These are phyloP conservation scores for Xestia rhomboidea DNA, from an alignment of 2,888 invertebrate genomes.

Conservation along the genomic window DNA sequence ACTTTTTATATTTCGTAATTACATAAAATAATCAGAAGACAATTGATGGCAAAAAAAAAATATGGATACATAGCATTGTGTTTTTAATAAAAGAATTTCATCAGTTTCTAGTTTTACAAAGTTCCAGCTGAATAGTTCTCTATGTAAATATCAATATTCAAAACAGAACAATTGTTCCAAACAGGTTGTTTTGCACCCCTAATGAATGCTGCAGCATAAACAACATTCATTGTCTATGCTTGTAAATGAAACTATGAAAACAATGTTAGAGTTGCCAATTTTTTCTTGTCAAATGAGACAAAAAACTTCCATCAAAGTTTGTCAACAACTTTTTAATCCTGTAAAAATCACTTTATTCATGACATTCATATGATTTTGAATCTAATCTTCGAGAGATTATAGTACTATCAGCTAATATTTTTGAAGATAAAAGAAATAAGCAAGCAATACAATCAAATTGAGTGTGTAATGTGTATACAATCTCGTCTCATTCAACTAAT, in stretches of 20 bases:
- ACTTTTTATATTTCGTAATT: background rate
- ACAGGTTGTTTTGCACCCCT: slow-evolving; percentile 31
- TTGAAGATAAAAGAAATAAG: slow-evolving; percentile 47
- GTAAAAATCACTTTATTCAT: slow-evolving; percentile 18
- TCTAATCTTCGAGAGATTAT: slow-evolving; percentile 48
- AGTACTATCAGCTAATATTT: slow-evolving; percentile 57
- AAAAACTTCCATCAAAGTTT: background rate
- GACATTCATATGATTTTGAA: slow-evolving; percentile 43
- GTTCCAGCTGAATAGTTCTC: background rate
- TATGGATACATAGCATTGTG: background rate
- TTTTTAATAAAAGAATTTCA: background rate
- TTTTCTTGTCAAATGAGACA: background rate
- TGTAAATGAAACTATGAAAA: slow-evolving; percentile 22
- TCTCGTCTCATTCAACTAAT: slow-evolving; percentile 47
- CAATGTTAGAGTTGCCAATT: slow-evolving; percentile 2
- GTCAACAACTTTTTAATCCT: background rate
- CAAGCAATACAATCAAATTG: slow-evolving; percentile 41
- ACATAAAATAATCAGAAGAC: background rate
- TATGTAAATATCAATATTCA: background rate
- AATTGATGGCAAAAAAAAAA: background rate
- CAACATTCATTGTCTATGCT: slow-evolving; percentile 18
- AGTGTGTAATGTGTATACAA: slow-evolving; percentile 55
- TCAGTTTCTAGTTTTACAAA: background rate
- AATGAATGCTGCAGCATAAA: background rate
- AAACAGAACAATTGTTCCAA: slow-evolving; percentile 23